Evolutionary conservation across 64 coral and sea anemone species (phyloP), one percentile per base, ranked within the genome.

Genomic region (Stichodactyla mertensii): DNA sequence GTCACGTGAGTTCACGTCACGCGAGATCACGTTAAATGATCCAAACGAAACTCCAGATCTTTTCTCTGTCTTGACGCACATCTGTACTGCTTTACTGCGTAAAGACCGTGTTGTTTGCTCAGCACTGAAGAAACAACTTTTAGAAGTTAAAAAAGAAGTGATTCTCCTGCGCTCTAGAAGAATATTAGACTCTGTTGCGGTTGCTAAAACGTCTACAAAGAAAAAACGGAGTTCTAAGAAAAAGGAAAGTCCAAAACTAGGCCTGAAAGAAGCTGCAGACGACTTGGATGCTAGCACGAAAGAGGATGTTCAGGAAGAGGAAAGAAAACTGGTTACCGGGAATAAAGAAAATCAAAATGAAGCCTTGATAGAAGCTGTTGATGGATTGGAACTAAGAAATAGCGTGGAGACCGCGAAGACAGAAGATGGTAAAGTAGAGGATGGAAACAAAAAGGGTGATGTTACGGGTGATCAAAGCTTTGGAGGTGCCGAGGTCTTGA

Each of bases 121-220:
- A 11, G 27, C 83, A 4, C 83, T 85, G 8, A 58, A 85, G 23
- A 59, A 85, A 60, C 83, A 62, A 52, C 60, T 85, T 5, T 61
- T 61, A n/a, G 83, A 85, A 64, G 83, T 85, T 36, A 85, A 85
- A 85, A 85, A 85, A 14, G 55, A 58, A 55, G 57, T 85, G 6
- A 64, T 85, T 57, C 60, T 85, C 26, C 83, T 85, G 16, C 83
- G 83, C 15, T 85, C 83, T 22, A 58, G 83, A 22, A 52, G 83
- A 52, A 85, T 85, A 26, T 24, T 85, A 60, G 83, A 58, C 5
- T 61, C 55, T 64, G 83, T 85, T 61, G 83, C 24, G 24, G 56
- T 55, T 9, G 12, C 55, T 61, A 60, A 36, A 51, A 20, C 55
- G 10, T 16, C 83, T 54, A 31, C 36, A 4, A 52, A 81, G 36